Conservation (phyloP, 2,888 invertebrate genomes). For the Hoplodrina blanda region DNA sequence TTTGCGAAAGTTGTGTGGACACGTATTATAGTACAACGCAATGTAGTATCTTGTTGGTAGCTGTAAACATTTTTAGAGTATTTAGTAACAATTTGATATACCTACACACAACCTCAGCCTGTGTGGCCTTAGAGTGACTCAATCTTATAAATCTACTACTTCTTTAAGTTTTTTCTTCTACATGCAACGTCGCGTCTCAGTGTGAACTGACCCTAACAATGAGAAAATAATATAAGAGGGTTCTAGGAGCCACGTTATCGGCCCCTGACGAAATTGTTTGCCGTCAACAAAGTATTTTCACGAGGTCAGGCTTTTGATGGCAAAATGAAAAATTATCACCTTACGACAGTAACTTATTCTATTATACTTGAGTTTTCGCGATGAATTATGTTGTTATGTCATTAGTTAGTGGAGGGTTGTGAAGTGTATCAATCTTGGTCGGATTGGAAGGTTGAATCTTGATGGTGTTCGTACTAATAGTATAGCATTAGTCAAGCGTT, state of each 20-base stretch:
- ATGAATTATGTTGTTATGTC: conserved; percentile 6
- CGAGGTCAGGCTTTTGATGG: conserved; percentile 41
- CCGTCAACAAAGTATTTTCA: conserved; percentile 57
- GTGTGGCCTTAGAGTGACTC: too few relatives aligned
- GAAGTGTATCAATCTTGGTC: too few relatives aligned
- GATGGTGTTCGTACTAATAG: too few relatives aligned
- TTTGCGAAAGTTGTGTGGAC: too few relatives aligned
- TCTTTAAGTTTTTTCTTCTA: too few relatives aligned
- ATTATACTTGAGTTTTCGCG: conserved; percentile 27
- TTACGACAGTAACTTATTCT: conserved; percentile 15
- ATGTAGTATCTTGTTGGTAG: too few relatives aligned
- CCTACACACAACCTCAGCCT: too few relatives aligned
- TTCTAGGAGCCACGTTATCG: conserved; percentile 43
- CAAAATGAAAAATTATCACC: conserved; percentile 60
- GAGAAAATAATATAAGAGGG: conserved; percentile 48
- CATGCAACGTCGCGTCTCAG: background rate
- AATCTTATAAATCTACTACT: too few relatives aligned
- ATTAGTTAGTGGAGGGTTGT: background rate
- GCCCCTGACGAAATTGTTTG: conserved; percentile 59
- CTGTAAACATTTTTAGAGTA: too few relatives aligned
- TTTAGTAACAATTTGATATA: too few relatives aligned
- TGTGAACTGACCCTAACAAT: conserved; percentile 9
- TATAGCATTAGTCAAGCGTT: too few relatives aligned
- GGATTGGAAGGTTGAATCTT: background rate
- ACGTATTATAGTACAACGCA: too few relatives aligned